A percentile compares a stretch with the other conserved stretches of the same genome.
phyloP scores from a whole-genome alignment of 2,113 vertebrate genomes.

The Athene cunicularia region DNA sequence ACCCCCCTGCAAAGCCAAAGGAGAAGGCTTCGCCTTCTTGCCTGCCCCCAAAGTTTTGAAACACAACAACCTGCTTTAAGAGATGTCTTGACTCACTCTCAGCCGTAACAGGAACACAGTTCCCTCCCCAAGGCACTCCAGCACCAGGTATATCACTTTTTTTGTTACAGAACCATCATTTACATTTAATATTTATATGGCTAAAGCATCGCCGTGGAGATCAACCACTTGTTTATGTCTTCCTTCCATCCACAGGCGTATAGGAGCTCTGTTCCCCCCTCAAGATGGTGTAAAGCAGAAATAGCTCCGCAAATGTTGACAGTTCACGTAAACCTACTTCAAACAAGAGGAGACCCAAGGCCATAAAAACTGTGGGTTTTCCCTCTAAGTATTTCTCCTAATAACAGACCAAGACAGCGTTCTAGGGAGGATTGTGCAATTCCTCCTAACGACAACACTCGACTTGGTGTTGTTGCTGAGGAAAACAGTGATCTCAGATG shows the following conservation, averaged over 20 bases:
- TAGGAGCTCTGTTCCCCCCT: not conserved
- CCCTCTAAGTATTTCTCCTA: not conserved
- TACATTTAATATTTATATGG: not conserved
- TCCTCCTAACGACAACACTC: not conserved
- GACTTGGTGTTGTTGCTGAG: not conserved
- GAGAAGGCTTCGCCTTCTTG: not conserved
- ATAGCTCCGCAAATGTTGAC: not conserved
- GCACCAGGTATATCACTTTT: not conserved
- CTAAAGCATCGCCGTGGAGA: not conserved
- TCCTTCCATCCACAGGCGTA: rapidly evolving
- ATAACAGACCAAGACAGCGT: not conserved
- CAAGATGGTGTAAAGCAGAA: rapidly evolving
- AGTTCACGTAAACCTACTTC: rapidly evolving
- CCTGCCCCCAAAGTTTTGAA: not conserved
- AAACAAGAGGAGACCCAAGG: not conserved
- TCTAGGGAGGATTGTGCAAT: not conserved
- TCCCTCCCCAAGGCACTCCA: not conserved
- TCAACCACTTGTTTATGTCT: not conserved
- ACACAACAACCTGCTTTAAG: not conserved
- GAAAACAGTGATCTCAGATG: not conserved
- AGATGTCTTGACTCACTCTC: not conserved
- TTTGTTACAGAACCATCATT: not conserved
- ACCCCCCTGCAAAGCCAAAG: not conserved
- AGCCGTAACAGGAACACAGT: not conserved
- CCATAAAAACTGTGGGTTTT: not conserved